Conservation (phyloP, 1,140 invertebrate species). For the Drosophila lacteicornis region DNA sequence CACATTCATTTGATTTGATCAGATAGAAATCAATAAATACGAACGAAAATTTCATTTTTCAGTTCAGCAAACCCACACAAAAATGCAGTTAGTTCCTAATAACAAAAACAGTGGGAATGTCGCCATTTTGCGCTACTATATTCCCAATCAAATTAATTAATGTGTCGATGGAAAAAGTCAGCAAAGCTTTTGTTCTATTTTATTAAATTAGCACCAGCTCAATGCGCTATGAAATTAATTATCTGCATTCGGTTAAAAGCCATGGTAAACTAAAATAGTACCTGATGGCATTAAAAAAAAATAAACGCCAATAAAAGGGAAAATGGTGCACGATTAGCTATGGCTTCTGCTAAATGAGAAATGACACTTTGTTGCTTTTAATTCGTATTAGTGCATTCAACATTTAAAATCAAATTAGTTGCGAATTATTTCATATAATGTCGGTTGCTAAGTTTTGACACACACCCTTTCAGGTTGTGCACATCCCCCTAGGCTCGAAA, state of each 20-base stretch:
- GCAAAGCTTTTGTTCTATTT: slow-evolving; percentile 38
- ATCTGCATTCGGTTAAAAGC: slow-evolving; percentile 38
- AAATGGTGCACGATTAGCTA: slow-evolving; percentile 27
- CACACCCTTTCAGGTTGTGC: neutral
- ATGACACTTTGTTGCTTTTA: slow-evolving; percentile 36
- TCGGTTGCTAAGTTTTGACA: slow-evolving; percentile 9
- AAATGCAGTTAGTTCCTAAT: slow-evolving; percentile 18
- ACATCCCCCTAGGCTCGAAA: neutral
- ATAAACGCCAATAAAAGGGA: slow-evolving; percentile 14
- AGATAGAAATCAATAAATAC: slow-evolving; percentile 1
- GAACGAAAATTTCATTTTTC: slow-evolving; percentile 24
- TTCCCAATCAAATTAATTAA: slow-evolving; percentile 62
- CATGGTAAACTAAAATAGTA: slow-evolving; percentile 15
- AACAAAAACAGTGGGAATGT: slow-evolving; percentile 25
- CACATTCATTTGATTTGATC: neutral
- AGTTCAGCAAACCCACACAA: slow-evolving; percentile 34
- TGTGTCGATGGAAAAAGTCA: slow-evolving; percentile 45
- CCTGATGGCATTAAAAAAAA: slow-evolving; percentile 7
- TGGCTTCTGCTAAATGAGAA: slow-evolving; percentile 34
- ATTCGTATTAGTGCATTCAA: slow-evolving; percentile 29
- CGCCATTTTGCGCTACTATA: slow-evolving; percentile 30
- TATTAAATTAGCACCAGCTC: slow-evolving; percentile 57
- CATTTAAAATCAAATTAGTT: slow-evolving; percentile 45
- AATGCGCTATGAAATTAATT: slow-evolving; percentile 57
- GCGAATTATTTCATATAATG: slow-evolving; percentile 18